Evolutionary conservation across 2,888 invertebrate genomes (phyloP).

Genomic region (Dromius quadrimaculatus): DNA sequence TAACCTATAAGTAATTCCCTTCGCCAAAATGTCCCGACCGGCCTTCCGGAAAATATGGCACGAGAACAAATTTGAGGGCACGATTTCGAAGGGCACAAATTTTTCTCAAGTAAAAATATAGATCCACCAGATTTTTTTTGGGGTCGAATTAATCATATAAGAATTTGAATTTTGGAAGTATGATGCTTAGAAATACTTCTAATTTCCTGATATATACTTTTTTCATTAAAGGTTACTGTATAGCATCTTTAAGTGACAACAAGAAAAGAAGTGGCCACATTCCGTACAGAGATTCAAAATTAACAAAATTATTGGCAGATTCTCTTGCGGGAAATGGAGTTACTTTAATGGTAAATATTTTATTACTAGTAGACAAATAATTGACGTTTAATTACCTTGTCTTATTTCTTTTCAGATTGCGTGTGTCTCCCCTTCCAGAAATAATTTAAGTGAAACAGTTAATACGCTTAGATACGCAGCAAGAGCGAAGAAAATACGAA

Average conservation of each 20-base stretch:
- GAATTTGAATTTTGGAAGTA: too few relatives aligned
- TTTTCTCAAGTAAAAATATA: too few relatives aligned
- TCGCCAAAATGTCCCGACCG: too few relatives aligned
- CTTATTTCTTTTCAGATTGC: constrained; percentile 78
- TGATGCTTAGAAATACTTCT: too few relatives aligned
- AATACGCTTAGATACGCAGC: constrained; percentile 94
- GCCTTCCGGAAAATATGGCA: too few relatives aligned
- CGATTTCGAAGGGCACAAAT: too few relatives aligned
- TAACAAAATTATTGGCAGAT: constrained; percentile 93
- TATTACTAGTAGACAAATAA: constrained; percentile 21
- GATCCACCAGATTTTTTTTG: too few relatives aligned
- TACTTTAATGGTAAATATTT: constrained; percentile 84
- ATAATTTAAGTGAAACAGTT: constrained; percentile 87
- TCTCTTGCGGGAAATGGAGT: constrained; percentile 95
- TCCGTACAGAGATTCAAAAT: constrained; percentile 93
- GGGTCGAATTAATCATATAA: too few relatives aligned
- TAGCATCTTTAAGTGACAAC: constrained; percentile 88
- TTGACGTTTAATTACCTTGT: constrained; percentile 24
- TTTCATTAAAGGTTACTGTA: constrained; percentile 98
- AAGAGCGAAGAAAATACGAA: constrained; percentile 91
- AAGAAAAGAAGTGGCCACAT: constrained; percentile 87
- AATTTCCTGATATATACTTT: too few relatives aligned
- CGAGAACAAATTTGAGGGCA: too few relatives aligned
- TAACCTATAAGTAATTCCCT: too few relatives aligned
- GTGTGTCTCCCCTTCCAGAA: constrained; percentile 90